These are phyloP conservation scores for Ips typographus DNA, from an alignment of 1,140 invertebrate genomes.

Conservation along the genomic window DNA sequence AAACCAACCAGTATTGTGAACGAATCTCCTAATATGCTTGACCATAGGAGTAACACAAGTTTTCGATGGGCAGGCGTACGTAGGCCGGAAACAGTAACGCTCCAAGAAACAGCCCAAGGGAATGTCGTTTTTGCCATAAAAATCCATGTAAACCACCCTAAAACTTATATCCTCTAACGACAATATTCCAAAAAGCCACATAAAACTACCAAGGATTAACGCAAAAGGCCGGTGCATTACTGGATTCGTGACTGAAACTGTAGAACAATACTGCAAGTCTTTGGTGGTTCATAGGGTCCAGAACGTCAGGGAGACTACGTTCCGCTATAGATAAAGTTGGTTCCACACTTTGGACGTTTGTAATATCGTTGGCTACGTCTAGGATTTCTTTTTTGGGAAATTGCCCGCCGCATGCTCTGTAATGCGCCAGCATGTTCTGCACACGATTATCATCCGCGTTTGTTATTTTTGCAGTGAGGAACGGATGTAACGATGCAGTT, in stretches of 20 bases:
- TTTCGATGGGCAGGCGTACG: conserved; percentile 81
- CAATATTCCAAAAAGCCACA: not conserved
- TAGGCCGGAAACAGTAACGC: conserved; percentile 83
- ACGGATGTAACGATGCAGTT: conserved; percentile 62
- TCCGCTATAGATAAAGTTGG: not conserved
- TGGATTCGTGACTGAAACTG: conserved; percentile 81
- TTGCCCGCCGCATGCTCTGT: conserved; percentile 81
- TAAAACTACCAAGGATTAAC: conserved; percentile 78
- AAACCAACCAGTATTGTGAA: conserved; percentile 57
- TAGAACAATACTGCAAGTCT: conserved; percentile 87
- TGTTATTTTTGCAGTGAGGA: conserved; percentile 71
- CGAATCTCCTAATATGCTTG: conserved; percentile 83
- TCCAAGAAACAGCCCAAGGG: conserved; percentile 92
- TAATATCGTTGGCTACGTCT: conserved; percentile 15
- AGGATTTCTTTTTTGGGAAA: conserved; percentile 51
- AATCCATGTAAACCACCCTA: conserved; percentile 89
- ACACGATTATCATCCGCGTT: conserved; percentile 65
- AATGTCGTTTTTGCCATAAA: conserved; percentile 93
- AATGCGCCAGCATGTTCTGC: conserved; percentile 77
- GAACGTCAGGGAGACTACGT: conserved; percentile 65
- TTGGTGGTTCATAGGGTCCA: conserved; percentile 88
- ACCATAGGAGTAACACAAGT: conserved; percentile 82
- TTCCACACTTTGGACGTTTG: not conserved
- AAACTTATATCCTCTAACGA: not conserved
- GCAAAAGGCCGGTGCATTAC: conserved; percentile 83